Percentiles rank a stretch among this genome's conserved stretches.
Evolutionary conservation across 2,113 vertebrate genomes (phyloP).

Genomic region (Etheostoma cragini): DNA sequence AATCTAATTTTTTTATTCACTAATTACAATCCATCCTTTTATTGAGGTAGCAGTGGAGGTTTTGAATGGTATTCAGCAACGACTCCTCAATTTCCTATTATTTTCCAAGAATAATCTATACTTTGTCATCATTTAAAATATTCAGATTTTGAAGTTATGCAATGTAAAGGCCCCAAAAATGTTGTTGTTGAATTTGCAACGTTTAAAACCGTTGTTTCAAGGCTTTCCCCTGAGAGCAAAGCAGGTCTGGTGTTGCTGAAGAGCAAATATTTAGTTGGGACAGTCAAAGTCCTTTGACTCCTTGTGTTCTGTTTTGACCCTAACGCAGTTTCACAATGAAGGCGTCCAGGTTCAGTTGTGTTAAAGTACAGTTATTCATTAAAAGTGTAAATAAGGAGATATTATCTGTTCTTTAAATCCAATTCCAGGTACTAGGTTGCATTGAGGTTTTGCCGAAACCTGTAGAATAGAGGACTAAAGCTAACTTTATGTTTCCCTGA

Average conservation of each 20-base stretch:
- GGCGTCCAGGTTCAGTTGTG: background rate
- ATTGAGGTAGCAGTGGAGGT: background rate
- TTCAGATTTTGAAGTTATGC: background rate
- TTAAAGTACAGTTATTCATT: background rate
- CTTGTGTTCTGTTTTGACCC: background rate
- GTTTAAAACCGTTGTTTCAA: background rate
- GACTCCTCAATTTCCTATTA: background rate
- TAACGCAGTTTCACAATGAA: background rate
- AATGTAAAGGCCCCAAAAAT: background rate
- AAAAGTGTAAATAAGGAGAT: background rate
- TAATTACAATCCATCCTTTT: background rate
- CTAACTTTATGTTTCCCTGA: background rate
- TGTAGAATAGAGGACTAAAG: background rate
- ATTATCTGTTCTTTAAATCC: background rate
- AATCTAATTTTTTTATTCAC: background rate
- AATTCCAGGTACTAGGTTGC: background rate
- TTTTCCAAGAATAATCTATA: background rate
- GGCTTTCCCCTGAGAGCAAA: background rate
- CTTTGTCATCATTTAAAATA: background rate
- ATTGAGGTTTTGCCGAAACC: background rate
- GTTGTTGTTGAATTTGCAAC: background rate
- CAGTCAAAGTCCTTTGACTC: constrained; percentile 12
- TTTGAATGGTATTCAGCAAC: background rate
- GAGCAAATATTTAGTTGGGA: constrained; percentile 44
- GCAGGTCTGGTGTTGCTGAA: background rate